phyloP scores from a whole-genome alignment of 2,113 vertebrate species.

The Aleadryas rufinucha region DNA sequence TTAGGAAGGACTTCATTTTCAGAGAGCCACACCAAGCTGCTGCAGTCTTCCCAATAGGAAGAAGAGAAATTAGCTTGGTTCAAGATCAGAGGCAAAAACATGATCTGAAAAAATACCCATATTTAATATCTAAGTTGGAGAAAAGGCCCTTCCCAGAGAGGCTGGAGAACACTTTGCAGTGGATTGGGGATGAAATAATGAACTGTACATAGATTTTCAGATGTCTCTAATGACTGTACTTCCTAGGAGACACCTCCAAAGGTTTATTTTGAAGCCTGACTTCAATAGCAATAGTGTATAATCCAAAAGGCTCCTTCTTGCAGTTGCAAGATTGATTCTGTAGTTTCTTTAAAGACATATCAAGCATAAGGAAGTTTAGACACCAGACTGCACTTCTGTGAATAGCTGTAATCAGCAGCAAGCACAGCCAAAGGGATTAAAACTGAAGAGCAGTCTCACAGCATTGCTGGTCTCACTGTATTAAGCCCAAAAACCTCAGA shows the following conservation, averaged over 20 bases:
- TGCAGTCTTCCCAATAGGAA: neutral
- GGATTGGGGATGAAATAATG: neutral
- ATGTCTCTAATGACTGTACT: neutral
- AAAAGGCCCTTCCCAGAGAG: neutral
- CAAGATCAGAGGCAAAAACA: neutral
- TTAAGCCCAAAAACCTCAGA: neutral
- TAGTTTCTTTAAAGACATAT: neutral
- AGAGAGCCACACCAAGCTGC: neutral
- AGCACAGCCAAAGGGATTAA: neutral
- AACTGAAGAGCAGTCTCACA: neutral
- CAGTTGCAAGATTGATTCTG: neutral
- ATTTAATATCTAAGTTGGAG: neutral
- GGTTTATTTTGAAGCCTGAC: neutral
- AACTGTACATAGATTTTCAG: neutral
- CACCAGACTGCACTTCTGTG: neutral
- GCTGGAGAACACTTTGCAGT: neutral
- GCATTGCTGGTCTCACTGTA: neutral
- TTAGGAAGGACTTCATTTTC: neutral
- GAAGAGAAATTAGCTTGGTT: neutral
- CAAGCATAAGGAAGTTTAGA: neutral
- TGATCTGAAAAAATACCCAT: neutral
- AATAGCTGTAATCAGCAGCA: neutral
- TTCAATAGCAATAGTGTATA: neutral
- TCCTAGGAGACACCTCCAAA: neutral
- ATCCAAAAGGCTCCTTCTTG: neutral